Percentiles rank a stretch among this genome's conserved stretches.
Evolutionary conservation across 2,113 vertebrate genomes (phyloP).

Genomic region (Misgurnus mizolepis): DNA sequence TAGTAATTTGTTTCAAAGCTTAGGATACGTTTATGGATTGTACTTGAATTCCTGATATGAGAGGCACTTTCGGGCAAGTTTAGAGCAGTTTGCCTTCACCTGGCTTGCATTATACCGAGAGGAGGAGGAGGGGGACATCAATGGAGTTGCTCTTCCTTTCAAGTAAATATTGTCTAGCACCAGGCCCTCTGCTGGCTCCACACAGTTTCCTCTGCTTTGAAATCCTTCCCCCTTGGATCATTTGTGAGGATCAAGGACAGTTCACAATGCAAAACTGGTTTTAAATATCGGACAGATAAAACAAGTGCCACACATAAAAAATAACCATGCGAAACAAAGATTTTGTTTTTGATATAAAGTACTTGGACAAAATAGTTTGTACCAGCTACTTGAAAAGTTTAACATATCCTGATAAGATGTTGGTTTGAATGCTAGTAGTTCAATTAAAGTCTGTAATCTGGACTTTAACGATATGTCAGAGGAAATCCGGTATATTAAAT

Average conservation of each 20-base stretch:
- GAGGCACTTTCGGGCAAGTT: constrained; percentile 4
- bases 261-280: constrained; percentile 77
- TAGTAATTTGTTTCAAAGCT: neutral
- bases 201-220: constrained; percentile 79
- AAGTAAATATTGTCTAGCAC: constrained; percentile 62
- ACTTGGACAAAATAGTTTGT: neutral
- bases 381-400: neutral
- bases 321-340: neutral
- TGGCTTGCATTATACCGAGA: constrained; percentile 58
- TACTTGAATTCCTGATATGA: neutral
- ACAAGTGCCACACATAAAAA: constrained; percentile 54
- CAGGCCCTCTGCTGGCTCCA: constrained; percentile 71
- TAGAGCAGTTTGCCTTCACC: constrained; percentile 53
- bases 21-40: neutral
- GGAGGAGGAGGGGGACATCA: constrained; percentile 22
- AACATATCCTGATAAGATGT: neutral
- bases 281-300: constrained; percentile 71
- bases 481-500: constrained; percentile 1
- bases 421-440: neutral
- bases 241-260: constrained; percentile 68
- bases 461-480: neutral
- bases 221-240: constrained; percentile 71
- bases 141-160: constrained; percentile 53
- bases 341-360: too few species aligned
- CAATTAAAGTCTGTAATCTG: neutral